phyloP scores from a whole-genome alignment of 2,113 vertebrate genomes.

The Euleptes europaea region DNA sequence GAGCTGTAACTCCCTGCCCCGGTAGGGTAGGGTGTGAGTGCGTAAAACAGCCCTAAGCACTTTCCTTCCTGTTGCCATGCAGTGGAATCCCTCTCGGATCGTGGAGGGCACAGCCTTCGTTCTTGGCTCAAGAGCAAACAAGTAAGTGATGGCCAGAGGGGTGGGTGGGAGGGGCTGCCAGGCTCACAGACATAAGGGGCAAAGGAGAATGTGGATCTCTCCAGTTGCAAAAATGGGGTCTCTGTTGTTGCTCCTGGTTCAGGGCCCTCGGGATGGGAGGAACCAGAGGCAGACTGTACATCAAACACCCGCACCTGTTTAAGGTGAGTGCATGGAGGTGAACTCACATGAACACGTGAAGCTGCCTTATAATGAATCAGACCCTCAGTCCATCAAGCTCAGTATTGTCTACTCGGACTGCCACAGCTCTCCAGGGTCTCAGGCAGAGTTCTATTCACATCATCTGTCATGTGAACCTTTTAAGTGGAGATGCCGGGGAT shows the following conservation, averaged over 20 bases:
- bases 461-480: too few relatives aligned
- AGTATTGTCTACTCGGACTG: too few relatives aligned
- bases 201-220: conserved; percentile 27
- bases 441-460: too few relatives aligned
- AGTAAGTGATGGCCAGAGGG: conserved; percentile 78
- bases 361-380: too few relatives aligned
- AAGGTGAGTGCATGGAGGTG: conserved; percentile 80
- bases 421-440: too few relatives aligned
- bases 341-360: background rate
- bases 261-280: conserved; percentile 98
- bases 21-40: background rate
- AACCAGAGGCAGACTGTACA: conserved; percentile 96
- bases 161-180: too few relatives aligned
- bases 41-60: conserved; percentile 11
- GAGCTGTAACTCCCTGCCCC: background rate
- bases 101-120: conserved; percentile 90
- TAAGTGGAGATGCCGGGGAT: too few relatives aligned
- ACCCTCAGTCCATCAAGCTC: too few relatives aligned
- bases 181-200: background rate
- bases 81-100: conserved; percentile 95
- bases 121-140: conserved; percentile 96
- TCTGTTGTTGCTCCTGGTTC: conserved; percentile 20
- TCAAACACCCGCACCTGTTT: conserved; percentile 95
- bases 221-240: background rate
- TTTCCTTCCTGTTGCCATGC: conserved; percentile 47